These are phyloP conservation scores for Syncerus caffer DNA, from an alignment of 2,797 vertebrate species.

Conservation along the genomic window DNA sequence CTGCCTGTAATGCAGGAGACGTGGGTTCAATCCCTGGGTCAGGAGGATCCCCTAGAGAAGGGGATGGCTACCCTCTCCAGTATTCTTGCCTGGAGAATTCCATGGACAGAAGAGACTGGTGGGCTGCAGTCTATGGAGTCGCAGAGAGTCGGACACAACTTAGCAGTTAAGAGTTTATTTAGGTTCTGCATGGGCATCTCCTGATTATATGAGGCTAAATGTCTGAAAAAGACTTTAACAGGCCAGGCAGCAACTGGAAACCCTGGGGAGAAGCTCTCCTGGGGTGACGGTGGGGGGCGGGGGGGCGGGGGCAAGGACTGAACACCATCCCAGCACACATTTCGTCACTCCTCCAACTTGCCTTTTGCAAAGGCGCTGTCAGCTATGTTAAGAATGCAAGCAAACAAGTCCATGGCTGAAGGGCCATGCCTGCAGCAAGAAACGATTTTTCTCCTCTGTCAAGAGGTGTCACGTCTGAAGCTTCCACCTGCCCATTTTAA, in stretches of 20 bases:
- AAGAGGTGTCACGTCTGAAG: constrained; percentile 79
- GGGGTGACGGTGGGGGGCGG: no score
- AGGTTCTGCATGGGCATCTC: background rate
- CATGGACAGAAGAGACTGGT: background rate
- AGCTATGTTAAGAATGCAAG: background rate
- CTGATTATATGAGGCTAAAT: background rate
- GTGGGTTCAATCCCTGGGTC: background rate
- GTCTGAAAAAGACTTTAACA: background rate
- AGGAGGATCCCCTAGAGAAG: background rate
- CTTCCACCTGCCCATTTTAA: constrained; percentile 69
- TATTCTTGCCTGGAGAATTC: background rate
- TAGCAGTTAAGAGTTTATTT: background rate
- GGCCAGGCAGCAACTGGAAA: background rate
- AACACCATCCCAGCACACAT: background rate
- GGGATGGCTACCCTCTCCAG: background rate
- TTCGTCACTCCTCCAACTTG: background rate
- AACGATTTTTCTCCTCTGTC: constrained; percentile 59
- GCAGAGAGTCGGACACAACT: background rate
- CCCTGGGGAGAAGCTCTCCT: background rate
- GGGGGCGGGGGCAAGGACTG: background rate
- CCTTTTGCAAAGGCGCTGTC: background rate
- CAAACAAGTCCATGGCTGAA: background rate
- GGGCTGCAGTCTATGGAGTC: background rate
- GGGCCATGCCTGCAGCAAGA: background rate
- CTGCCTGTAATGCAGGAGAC: background rate